Base-by-base conservation (phyloP, 2,888 invertebrate species). In the Acleris emargana region DNA sequence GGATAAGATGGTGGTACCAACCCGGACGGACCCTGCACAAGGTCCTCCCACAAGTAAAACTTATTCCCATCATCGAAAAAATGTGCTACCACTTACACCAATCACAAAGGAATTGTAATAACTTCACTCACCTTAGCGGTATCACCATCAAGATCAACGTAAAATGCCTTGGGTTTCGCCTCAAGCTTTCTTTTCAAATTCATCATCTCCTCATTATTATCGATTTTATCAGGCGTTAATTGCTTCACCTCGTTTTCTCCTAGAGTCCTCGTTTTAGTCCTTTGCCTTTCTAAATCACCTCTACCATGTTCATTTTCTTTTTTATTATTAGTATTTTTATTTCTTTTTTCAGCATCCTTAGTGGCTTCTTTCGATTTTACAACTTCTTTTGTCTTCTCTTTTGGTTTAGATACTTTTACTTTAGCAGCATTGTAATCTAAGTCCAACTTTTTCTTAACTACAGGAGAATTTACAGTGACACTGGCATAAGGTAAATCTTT, bases 151-250 rank as follows among this genome's bases (percentile, higher is more conserved):
- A 92, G 73, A 25, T 86, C 86, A 0, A 93, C 77, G 72, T 77
- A 93, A 77, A 88, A 93, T 0, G 88, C 83, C 69, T 92, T 91
- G 0, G 92, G 87, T 18, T 88, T 82, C 2, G 90, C 91, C 0
- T 63, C 74, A 2, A 92, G 69, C 50, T 79, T 83, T 5, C 74
- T 71, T 0, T 84, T 71, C 47, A 90, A 73, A 71, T 88, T 88
- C 3, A 80, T 62, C 88, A 92, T 88, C 72, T 86, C 87, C 0
- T 69, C 74, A 69, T 91, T 92, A 75, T 89, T 90, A 62, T 90
- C 87, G 0, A 88, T 78, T 0, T 66, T 75, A 3, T 82, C 82
- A 1, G 81, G 71, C 2, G 78, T 90, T 11, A 91, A 71, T 0
- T 91, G 74, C 71, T 89, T 91, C 0, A 90, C 87, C 79, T 93